These are phyloP conservation scores for Trachemys scripta DNA, from an alignment of 2,113 vertebrate species.

Conservation along the genomic window DNA sequence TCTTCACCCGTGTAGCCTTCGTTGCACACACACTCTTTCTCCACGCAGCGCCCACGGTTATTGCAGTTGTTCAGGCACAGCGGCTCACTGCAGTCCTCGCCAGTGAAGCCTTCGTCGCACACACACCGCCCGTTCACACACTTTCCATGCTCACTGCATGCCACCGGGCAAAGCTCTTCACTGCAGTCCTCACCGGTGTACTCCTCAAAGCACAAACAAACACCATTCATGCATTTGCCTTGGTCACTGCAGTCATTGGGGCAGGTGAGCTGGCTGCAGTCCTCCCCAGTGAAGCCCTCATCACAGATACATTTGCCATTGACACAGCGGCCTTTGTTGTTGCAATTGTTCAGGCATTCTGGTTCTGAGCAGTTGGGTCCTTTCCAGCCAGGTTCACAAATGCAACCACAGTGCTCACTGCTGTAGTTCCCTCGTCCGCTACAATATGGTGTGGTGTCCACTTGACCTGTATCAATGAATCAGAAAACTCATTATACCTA, in stretches of 20 bases:
- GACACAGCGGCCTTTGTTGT: constrained; percentile 72
- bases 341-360: constrained; percentile 70
- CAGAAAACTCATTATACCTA: not conserved
- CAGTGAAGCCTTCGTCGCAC: constrained; percentile 89
- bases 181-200: constrained; percentile 89
- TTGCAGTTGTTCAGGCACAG: constrained; percentile 93
- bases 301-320: constrained; percentile 87
- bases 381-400: constrained; percentile 84
- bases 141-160: constrained; percentile 87
- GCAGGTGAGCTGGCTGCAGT: constrained; percentile 90
- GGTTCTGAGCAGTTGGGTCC: constrained; percentile 83
- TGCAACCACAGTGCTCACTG: constrained; percentile 79
- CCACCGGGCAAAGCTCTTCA: constrained; percentile 85
- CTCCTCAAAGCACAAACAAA: constrained; percentile 93
- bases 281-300: constrained; percentile 86
- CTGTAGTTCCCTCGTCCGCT: constrained; percentile 95
- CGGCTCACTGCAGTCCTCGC: constrained; percentile 88
- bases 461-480: constrained; percentile 78
- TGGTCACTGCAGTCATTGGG: constrained; percentile 94
- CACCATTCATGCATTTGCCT: constrained; percentile 90
- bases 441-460: constrained; percentile 92
- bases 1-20: constrained; percentile 95
- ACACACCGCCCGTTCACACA: constrained; percentile 89
- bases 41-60: constrained; percentile 89
- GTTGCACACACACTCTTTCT: constrained; percentile 90